Base-by-base conservation (phyloP, 2,888 invertebrate species). In the Drosophila barbarae region DNA sequence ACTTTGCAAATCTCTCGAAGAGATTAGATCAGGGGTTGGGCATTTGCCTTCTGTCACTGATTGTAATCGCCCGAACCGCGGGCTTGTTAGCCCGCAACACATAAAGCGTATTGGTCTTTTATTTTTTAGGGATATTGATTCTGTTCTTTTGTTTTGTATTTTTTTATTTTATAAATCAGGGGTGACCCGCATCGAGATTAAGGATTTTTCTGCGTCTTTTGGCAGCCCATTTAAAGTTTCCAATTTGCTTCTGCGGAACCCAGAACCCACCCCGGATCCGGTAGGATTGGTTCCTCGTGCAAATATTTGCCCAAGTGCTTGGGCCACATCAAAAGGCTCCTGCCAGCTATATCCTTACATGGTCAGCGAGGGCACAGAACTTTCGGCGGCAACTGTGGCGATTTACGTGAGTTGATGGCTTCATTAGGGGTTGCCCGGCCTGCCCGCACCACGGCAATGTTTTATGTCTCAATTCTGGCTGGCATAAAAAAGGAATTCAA, bases 1-100 rank as follows among this genome's bases (percentile, higher is more conserved):
- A 42, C 66, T 10, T 59, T 56, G 59, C 68, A 44, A 53, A 67
- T 68, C 60, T 39, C 46, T 51, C 47, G 26, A 39, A 36, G 41
- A 61, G 67, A 67, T 67, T 69, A 69, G 60, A 67, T 67, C 67
- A 34, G 65, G 61, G 61, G 65, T 65, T 56, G 69, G 70, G 52
- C 39, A 42, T 61, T 69, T 70, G 85, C 85, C 85, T 85, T 85
- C 74, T 85, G 81, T 83, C 81, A 79, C 84, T 81, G 81, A 81
- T 81, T 80, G 77, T 83, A 85, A 81, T 81, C 81, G 72, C 41
- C 49, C 41, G 47, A 57, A 72, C 72, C 67, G 65, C 65, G 63
- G 71, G 82, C 85, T 81, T 84, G 81, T 81, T 81, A 85, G 79
- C 85, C 26, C 76, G 59, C 55, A 42, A 49, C 57, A 47, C 46